Conservation (phyloP, 1,140 invertebrate species). For the Scylla paramamosain region DNA sequence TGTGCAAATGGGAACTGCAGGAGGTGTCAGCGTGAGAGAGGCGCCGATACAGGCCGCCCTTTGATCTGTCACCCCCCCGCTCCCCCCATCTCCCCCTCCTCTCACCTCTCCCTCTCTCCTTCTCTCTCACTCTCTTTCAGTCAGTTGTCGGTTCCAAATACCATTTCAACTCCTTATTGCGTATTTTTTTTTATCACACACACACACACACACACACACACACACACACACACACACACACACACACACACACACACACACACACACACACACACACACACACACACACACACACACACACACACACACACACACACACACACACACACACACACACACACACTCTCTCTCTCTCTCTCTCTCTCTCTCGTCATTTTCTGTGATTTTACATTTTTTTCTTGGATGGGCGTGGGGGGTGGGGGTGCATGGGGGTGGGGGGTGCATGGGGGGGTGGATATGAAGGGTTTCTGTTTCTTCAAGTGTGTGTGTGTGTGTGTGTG, state of each 20-base stretch:
- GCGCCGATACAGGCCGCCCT: neutral
- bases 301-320: conserved; percentile 41
- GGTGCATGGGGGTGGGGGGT: too few relatives aligned
- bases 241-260: conserved; percentile 41
- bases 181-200: neutral
- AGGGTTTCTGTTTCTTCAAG: too few relatives aligned
- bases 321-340: conserved; percentile 41
- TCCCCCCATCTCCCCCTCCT: neutral
- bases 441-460: too few relatives aligned
- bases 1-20: neutral
- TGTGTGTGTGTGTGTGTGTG: too few relatives aligned
- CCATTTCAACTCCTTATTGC: neutral
- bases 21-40: neutral
- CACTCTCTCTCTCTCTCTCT: conserved; percentile 9
- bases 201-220: conserved; percentile 36
- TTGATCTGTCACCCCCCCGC: neutral
- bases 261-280: conserved; percentile 41
- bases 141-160: neutral
- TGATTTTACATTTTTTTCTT: neutral
- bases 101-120: neutral
- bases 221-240: conserved; percentile 41
- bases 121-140: neutral
- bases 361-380: conserved; percentile 10
- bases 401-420: too few relatives aligned
- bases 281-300: conserved; percentile 41